Evolutionary conservation across 1,140 invertebrate species (phyloP).

Genomic region (Metaphire vulgaris): DNA sequence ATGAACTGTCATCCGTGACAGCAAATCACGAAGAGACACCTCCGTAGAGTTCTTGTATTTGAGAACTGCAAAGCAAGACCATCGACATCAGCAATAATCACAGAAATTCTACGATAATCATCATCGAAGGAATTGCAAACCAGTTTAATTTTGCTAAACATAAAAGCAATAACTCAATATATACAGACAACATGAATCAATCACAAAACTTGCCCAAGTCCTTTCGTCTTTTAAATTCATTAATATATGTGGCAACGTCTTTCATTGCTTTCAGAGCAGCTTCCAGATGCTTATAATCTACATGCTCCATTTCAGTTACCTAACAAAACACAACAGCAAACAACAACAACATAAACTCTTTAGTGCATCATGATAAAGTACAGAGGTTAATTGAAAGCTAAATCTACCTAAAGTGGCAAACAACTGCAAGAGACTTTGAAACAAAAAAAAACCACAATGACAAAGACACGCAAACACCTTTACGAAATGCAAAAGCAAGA

Average conservation of each 20-base stretch:
- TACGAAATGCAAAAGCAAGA: too few relatives aligned
- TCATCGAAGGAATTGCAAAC: not conserved
- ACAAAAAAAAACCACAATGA: too few relatives aligned
- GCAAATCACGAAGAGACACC: constrained; percentile 50
- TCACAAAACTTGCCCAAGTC: constrained; percentile 55
- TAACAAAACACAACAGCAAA: not conserved
- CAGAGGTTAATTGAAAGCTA: too few relatives aligned
- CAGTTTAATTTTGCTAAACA: not conserved
- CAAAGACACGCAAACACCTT: too few relatives aligned
- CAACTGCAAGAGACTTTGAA: too few relatives aligned
- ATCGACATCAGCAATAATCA: not conserved
- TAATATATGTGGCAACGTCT: constrained; percentile 61
- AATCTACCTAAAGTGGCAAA: too few relatives aligned
- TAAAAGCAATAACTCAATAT: too few relatives aligned
- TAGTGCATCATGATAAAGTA: too few relatives aligned
- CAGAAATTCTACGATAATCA: too few relatives aligned
- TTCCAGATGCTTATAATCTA: constrained; percentile 56
- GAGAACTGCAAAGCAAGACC: constrained; percentile 47
- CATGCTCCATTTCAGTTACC: constrained; percentile 60
- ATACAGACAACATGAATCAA: not conserved
- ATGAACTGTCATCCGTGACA: constrained; percentile 61
- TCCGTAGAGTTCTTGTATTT: constrained; percentile 54
- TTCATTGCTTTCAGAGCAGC: constrained; percentile 59
- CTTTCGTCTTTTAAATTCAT: constrained; percentile 63
- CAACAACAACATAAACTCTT: too few relatives aligned